Conservation (phyloP, 2,113 vertebrate species). For the Crotalus horridus region DNA sequence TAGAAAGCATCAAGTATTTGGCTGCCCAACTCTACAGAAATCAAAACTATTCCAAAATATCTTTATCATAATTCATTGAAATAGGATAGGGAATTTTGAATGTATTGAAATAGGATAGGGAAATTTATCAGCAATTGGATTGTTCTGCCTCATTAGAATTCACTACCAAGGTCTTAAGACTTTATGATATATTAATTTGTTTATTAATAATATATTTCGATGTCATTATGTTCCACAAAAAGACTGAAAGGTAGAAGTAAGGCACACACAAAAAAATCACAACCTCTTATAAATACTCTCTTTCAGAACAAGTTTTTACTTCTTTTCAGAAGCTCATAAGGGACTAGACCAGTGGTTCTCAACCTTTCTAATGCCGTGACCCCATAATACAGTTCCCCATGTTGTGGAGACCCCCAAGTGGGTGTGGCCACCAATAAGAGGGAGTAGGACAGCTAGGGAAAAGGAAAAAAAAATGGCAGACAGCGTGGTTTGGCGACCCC, state of each 20-base stretch:
- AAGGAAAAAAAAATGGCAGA: too few relatives aligned
- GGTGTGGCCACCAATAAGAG: too few relatives aligned
- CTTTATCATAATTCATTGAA: background rate
- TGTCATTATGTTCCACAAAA: background rate
- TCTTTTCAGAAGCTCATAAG: background rate
- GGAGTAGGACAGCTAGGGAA: too few relatives aligned
- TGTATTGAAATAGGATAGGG: background rate
- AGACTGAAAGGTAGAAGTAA: background rate
- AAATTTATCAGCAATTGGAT: background rate
- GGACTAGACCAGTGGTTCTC: too few relatives aligned
- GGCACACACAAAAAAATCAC: too few relatives aligned
- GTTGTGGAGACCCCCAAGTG: too few relatives aligned
- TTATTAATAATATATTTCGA: background rate
- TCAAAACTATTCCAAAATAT: background rate
- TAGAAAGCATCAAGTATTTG: background rate
- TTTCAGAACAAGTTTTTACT: background rate
- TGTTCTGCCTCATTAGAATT: background rate
- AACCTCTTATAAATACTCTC: background rate
- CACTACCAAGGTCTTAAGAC: background rate
- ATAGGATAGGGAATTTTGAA: background rate
- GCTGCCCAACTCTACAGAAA: background rate
- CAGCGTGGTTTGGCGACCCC: too few relatives aligned
- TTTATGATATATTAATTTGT: background rate
- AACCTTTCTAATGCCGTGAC: too few relatives aligned
- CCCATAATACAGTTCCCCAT: too few relatives aligned